Conservation (phyloP, 2,113 vertebrate genomes). For the Rhizomys pruinosus region DNA sequence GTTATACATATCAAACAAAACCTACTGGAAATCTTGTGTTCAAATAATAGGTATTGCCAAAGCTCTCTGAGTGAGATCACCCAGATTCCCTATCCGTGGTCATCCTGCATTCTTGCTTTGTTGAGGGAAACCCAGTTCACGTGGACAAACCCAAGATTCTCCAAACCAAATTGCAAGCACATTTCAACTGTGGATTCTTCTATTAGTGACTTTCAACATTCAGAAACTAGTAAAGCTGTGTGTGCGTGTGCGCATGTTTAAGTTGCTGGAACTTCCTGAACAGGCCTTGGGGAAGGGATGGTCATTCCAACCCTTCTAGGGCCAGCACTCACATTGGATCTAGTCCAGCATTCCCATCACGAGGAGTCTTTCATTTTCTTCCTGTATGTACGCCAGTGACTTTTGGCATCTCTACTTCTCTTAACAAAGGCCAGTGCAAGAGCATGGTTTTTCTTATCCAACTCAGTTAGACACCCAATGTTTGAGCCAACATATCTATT, state of each 20-base stretch:
- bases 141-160: neutral
- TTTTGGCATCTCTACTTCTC: conserved; percentile 51
- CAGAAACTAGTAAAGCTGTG: conserved; percentile 17
- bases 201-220: conserved; percentile 27
- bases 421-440: conserved; percentile 38
- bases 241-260: neutral
- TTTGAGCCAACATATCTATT: conserved; percentile 31
- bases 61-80: neutral
- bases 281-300: neutral
- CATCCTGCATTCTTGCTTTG: neutral
- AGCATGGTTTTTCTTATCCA: conserved; percentile 41
- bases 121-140: neutral
- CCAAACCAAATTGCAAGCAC: neutral
- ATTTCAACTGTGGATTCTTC: conserved; percentile 23
- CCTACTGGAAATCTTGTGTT: neutral
- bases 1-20: neutral
- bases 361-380: conserved; percentile 55
- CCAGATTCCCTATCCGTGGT: neutral
- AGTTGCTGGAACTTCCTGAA: neutral
- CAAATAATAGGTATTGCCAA: neutral
- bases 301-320: conserved; percentile 43
- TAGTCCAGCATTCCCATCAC: conserved; percentile 50
- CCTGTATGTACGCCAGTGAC: conserved; percentile 7
- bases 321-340: neutral
- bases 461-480: conserved; percentile 41